These are phyloP conservation scores for Ischnus inquisitorius DNA, from an alignment of 2,888 invertebrate genomes.

Conservation along the genomic window DNA sequence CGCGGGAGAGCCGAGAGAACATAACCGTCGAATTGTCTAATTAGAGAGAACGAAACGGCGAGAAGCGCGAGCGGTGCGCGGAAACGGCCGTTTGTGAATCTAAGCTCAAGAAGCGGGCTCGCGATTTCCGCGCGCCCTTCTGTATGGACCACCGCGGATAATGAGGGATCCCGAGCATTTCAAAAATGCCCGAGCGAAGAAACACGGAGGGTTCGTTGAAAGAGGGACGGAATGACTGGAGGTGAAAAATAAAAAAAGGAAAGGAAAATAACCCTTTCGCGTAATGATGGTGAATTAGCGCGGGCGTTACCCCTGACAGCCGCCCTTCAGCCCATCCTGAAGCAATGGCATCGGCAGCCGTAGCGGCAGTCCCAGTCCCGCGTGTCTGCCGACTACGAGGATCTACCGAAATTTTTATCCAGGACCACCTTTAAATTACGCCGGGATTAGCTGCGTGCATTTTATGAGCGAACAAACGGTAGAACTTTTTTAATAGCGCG, in stretches of 20 bases:
- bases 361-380: slow-evolving; percentile 25
- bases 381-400: slow-evolving; percentile 13
- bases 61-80: slow-evolving; percentile 16
- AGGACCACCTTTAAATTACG: slow-evolving; percentile 75
- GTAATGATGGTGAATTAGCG: slow-evolving; percentile 79
- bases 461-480: slow-evolving; percentile 77
- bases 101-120: slow-evolving; percentile 41
- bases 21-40: slow-evolving; percentile 61
- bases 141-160: slow-evolving; percentile 43
- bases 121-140: slow-evolving; percentile 35
- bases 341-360: slow-evolving; percentile 35
- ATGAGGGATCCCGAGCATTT: slow-evolving; percentile 57
- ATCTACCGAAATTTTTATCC: slow-evolving; percentile 58
- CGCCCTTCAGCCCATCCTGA: slow-evolving; percentile 57
- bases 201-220: slow-evolving; percentile 51
- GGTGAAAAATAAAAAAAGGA: slow-evolving; percentile 51
- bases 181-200: slow-evolving; percentile 50
- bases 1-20: slow-evolving; percentile 15
- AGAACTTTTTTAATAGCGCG: slow-evolving; percentile 78
- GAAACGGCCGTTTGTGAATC: slow-evolving; percentile 14
- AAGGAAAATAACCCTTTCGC: slow-evolving; percentile 75
- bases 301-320: slow-evolving; percentile 68
- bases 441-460: slow-evolving; percentile 77
- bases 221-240: slow-evolving; percentile 40
- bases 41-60: slow-evolving; percentile 48